These are phyloP conservation scores for Varanus komodoensis DNA, from an alignment of 2,113 vertebrate genomes.

Conservation along the genomic window DNA sequence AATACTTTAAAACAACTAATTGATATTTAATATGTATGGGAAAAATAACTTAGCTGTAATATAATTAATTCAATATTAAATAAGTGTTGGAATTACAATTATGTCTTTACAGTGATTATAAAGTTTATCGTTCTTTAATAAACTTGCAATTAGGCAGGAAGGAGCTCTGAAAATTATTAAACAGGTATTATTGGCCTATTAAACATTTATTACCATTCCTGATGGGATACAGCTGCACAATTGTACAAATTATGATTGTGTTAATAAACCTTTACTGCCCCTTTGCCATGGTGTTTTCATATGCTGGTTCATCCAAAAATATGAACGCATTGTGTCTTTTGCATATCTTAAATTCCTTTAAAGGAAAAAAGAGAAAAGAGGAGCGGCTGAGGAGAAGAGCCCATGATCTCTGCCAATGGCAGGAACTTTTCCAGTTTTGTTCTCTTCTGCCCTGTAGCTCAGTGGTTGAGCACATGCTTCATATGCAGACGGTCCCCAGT, in stretches of 20 bases:
- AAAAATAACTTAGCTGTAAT: conserved; percentile 74
- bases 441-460: too few species aligned
- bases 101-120: conserved; percentile 73
- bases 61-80: conserved; percentile 81
- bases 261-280: conserved; percentile 67
- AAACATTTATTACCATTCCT: conserved; percentile 76
- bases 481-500: neutral
- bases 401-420: neutral
- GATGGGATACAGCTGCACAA: conserved; percentile 60
- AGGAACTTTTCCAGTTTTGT: neutral
- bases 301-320: conserved; percentile 11
- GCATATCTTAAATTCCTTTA: conserved; percentile 22
- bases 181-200: conserved; percentile 79
- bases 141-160: conserved; percentile 76
- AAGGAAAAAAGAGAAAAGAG: neutral
- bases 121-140: conserved; percentile 83
- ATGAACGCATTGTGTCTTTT: conserved; percentile 1
- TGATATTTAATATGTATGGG: conserved; percentile 83
- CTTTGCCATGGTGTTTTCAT: conserved; percentile 45
- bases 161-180: conserved; percentile 78
- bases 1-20: conserved; percentile 83
- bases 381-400: neutral
- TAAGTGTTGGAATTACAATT: conserved; percentile 78
- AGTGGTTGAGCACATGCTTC: neutral
- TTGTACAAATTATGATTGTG: conserved; percentile 35